A percentile compares a stretch with the other conserved stretches of the same genome.
Conservation (phyloP, 1,140 invertebrate genomes). For the Aphis gossypii region DNA sequence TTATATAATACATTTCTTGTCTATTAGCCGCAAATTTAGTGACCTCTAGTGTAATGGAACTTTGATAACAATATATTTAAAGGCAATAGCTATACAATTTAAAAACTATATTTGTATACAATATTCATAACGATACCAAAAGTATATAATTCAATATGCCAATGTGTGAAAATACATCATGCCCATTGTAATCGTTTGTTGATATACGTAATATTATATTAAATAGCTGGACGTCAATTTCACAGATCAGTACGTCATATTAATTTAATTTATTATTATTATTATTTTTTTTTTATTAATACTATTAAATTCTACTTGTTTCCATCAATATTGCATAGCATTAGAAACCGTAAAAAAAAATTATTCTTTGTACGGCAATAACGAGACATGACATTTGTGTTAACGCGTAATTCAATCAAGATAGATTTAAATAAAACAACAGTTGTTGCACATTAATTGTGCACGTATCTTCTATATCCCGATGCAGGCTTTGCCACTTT, state of each 20-base stretch:
- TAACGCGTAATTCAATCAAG: neutral
- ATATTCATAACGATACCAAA: neutral
- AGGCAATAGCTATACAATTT: neutral
- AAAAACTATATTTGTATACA: neutral
- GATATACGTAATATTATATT: neutral
- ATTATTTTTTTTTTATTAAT: neutral
- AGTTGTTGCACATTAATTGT: neutral
- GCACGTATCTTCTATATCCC: neutral
- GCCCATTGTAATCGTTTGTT: neutral
- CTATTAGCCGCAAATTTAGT: accelerated
- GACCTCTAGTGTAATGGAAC: neutral
- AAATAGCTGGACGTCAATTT: neutral
- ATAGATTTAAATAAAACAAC: neutral
- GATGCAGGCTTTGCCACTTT: neutral
- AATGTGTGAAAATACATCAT: neutral
- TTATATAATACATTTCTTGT: neutral
- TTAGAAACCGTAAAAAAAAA: neutral
- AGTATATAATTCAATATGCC: neutral
- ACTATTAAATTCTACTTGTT: neutral
- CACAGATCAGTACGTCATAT: neutral
- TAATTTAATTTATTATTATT: neutral
- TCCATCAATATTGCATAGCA: neutral
- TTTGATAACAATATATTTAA: neutral
- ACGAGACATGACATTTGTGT: neutral
- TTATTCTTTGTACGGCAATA: neutral